Percentiles rank a stretch among this genome's conserved stretches.
Evolutionary conservation across 2,113 vertebrate species (phyloP).

Genomic region (Xiphophorus maculatus): DNA sequence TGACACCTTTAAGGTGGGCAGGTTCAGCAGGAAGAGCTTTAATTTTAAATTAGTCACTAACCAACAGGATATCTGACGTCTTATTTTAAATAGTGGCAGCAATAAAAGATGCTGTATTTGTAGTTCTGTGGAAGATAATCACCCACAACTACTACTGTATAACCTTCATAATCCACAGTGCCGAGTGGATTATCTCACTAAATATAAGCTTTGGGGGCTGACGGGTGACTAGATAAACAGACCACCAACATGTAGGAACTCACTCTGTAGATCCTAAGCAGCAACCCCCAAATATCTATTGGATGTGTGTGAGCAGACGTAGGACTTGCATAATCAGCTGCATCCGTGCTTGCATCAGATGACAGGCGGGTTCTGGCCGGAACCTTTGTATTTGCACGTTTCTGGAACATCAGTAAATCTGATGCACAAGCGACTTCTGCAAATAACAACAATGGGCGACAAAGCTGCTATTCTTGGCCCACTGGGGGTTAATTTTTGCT

Average conservation of each 20-base stretch:
- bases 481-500: too few species aligned
- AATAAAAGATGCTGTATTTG: slow-evolving; percentile 57
- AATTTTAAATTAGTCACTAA: background rate
- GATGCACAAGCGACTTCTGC: too few species aligned
- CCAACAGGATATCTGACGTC: background rate
- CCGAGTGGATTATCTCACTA: slow-evolving; percentile 74
- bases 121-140: slow-evolving; percentile 67
- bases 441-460: too few species aligned
- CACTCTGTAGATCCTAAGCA: background rate
- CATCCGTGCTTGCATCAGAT: slow-evolving; percentile 30
- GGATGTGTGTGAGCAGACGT: slow-evolving; percentile 7
- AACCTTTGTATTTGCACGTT: too few species aligned
- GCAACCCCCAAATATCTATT: slow-evolving; percentile 8
- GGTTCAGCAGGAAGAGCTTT: background rate
- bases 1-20: too few species aligned
- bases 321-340: slow-evolving; percentile 21
- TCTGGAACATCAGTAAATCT: too few species aligned
- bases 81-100: slow-evolving; percentile 11
- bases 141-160: slow-evolving; percentile 73
- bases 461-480: too few species aligned
- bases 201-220: slow-evolving; percentile 70
- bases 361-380: background rate
- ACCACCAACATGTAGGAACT: slow-evolving; percentile 27
- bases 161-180: slow-evolving; percentile 76
- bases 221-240: slow-evolving; percentile 43